phyloP scores from a whole-genome alignment of 2,888 invertebrate genomes.

The Sisyra terminalis region DNA sequence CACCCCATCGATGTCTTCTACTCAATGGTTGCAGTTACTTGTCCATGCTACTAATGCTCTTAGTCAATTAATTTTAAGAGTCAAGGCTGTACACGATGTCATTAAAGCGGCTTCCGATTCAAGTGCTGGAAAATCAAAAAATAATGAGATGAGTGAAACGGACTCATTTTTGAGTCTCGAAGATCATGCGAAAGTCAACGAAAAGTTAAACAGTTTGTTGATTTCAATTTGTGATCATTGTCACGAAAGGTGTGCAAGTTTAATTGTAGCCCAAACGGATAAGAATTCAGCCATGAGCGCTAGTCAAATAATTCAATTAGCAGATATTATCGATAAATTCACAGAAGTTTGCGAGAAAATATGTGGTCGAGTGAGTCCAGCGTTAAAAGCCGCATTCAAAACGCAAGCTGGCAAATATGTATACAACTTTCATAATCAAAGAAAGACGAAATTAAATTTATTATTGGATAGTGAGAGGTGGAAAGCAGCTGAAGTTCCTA shows the following conservation, averaged over 20 bases:
- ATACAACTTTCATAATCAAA: conserved; percentile 76
- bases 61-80: conserved; percentile 49
- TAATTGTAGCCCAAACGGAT: conserved; percentile 62
- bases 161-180: conserved; percentile 53
- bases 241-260: conserved; percentile 80
- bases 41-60: conserved; percentile 23
- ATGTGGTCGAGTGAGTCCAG: conserved; percentile 58
- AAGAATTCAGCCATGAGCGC: conserved; percentile 56
- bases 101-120: conserved; percentile 59
- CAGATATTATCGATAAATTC: conserved; percentile 63
- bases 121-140: conserved; percentile 33
- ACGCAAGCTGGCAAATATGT: conserved; percentile 83
- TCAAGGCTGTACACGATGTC: conserved; percentile 56
- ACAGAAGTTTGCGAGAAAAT: conserved; percentile 57
- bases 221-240: conserved; percentile 79
- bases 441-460: conserved; percentile 67
- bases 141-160: conserved; percentile 32
- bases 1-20: conserved; percentile 23
- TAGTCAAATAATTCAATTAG: conserved; percentile 58
- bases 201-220: conserved; percentile 60
- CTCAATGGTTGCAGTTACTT: conserved; percentile 25
- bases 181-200: conserved; percentile 51
- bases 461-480: conserved; percentile 84
- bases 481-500: conserved; percentile 84
- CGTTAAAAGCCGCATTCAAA: conserved; percentile 66